Percentiles rank a stretch among this genome's conserved stretches.
These are phyloP conservation scores for Platichthys stellatus DNA, from an alignment of 2,113 vertebrate species.

Conservation along the genomic window DNA sequence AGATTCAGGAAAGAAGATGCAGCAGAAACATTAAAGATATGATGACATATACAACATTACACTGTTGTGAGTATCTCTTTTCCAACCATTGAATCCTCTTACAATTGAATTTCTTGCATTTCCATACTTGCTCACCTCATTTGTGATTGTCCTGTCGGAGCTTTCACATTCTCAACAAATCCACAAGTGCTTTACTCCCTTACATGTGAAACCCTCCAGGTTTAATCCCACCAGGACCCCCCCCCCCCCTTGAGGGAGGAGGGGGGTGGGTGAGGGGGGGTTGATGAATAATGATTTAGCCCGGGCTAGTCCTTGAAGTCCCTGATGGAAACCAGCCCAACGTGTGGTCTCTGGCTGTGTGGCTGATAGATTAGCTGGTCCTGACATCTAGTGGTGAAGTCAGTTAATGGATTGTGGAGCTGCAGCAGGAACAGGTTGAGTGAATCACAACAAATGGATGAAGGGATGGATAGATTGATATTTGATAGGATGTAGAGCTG, in stretches of 20 bases:
- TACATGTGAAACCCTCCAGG: constrained; percentile 38
- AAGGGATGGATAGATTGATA: neutral
- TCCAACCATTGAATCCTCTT: too few relatives aligned
- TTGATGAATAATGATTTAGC: too few relatives aligned
- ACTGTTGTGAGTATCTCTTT: too few relatives aligned
- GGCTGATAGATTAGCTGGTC: constrained; percentile 9
- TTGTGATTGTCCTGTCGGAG: neutral
- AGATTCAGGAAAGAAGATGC: neutral
- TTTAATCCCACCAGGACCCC: constrained; percentile 25
- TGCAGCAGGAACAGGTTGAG: neutral
- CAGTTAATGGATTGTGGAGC: constrained; percentile 1
- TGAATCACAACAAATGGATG: neutral
- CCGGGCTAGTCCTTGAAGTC: constrained; percentile 37
- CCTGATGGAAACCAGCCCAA: constrained; percentile 49
- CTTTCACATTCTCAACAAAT: constrained; percentile 3
- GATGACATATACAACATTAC: neutral
- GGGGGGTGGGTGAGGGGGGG: constrained; percentile 35
- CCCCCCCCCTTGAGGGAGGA: constrained; percentile 22
- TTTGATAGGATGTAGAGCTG: neutral
- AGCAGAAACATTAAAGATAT: neutral
- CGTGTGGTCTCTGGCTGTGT: neutral
- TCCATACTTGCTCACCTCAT: neutral
- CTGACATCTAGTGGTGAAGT: constrained; percentile 66
- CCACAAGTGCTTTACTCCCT: neutral
- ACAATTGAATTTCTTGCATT: neutral